A percentile compares a stretch with the other conserved stretches of the same genome.
phyloP scores from a whole-genome alignment of 2,797 vertebrate genomes.

The Telmatherina bonti region DNA sequence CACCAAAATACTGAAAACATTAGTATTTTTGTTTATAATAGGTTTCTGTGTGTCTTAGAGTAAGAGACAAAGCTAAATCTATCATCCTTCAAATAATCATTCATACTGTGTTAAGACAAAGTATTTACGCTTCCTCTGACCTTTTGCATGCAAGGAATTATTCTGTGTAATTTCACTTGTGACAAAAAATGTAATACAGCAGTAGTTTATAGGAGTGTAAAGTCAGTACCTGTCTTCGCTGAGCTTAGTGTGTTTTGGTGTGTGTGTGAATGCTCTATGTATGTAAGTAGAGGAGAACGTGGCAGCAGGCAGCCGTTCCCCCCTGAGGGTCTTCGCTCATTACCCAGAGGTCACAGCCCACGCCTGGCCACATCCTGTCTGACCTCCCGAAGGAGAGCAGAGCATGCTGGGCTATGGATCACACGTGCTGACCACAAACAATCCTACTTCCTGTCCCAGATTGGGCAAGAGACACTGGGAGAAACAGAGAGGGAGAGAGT shows the following conservation, averaged over 20 bases:
- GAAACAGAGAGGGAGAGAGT: constrained; percentile 42
- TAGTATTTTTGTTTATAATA: too few relatives aligned
- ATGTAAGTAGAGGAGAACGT: constrained; percentile 41
- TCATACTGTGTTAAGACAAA: not conserved
- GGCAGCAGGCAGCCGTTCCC: constrained; percentile 57
- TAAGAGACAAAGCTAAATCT: not conserved
- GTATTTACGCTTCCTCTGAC: not conserved
- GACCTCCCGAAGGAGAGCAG: constrained; percentile 72
- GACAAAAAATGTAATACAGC: constrained; percentile 10
- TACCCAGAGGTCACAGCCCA: constrained; percentile 81
- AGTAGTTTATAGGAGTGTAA: constrained; percentile 9
- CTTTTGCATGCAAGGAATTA: not conserved
- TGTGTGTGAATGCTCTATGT: constrained; percentile 23
- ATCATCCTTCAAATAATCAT: not conserved
- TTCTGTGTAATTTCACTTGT: not conserved
- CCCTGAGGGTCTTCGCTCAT: constrained; percentile 70
- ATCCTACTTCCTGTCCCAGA: constrained; percentile 77
- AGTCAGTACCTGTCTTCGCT: constrained; percentile 12
- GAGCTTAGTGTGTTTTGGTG: not conserved
- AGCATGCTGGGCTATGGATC: constrained; percentile 76
- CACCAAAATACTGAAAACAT: too few relatives aligned
- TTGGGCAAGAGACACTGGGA: constrained; percentile 34
- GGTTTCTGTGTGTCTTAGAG: too few relatives aligned
- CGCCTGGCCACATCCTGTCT: constrained; percentile 79
- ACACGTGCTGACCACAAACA: constrained; percentile 78